These are phyloP conservation scores for Sebastes flavidus DNA, from an alignment of 2,797 vertebrate species.

Conservation along the genomic window DNA sequence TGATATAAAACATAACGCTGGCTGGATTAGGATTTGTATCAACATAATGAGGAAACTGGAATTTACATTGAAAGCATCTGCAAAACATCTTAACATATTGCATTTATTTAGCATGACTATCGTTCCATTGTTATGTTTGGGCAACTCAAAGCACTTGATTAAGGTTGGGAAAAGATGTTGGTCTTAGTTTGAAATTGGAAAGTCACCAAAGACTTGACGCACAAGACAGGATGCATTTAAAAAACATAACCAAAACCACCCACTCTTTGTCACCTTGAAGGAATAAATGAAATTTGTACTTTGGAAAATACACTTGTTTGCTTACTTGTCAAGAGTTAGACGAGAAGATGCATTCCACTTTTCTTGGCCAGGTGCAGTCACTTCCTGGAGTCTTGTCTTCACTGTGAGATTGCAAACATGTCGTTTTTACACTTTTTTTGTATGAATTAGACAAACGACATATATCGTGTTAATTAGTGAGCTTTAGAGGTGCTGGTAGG, in stretches of 20 bases:
- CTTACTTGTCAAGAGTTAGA: too few species aligned
- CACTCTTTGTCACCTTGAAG: background rate
- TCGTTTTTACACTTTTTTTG: background rate
- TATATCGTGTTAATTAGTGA: background rate
- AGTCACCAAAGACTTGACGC: background rate
- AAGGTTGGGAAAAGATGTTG: background rate
- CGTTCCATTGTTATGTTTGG: background rate
- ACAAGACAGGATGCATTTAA: too few species aligned
- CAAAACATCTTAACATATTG: background rate
- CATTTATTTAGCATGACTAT: background rate
- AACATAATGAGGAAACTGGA: background rate
- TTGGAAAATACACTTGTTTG: too few species aligned
- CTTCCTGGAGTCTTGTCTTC: background rate
- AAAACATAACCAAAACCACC: too few species aligned
- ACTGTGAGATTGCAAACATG: background rate
- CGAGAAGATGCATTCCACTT: background rate
- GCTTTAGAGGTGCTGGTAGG: background rate
- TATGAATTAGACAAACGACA: background rate
- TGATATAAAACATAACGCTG: background rate
- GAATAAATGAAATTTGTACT: background rate
- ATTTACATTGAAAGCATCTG: background rate
- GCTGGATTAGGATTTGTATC: background rate
- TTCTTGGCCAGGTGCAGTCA: background rate
- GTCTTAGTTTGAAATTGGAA: background rate
- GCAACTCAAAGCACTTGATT: background rate